Evolutionary conservation across 1,140 invertebrate species (phyloP).

Genomic region (Lordiphosa stackelbergi): DNA sequence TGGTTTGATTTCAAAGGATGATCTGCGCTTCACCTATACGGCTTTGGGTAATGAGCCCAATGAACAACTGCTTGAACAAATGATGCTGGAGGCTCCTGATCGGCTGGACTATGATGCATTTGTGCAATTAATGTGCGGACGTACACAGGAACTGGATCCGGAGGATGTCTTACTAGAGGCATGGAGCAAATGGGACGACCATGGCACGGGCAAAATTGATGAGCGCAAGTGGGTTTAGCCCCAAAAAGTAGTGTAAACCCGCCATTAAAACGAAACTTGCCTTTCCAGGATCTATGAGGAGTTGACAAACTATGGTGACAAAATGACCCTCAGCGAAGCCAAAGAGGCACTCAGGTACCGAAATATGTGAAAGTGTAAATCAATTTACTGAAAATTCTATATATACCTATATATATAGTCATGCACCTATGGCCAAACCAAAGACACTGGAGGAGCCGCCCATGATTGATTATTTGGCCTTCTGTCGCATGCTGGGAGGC

Average conservation of each 20-base stretch:
- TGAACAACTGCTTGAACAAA: constrained; percentile 79
- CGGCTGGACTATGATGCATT: constrained; percentile 82
- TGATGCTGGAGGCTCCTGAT: constrained; percentile 80
- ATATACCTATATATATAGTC: constrained; percentile 47
- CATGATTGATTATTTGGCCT: constrained; percentile 81
- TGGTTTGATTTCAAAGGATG: constrained; percentile 80
- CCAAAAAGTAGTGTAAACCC: neutral
- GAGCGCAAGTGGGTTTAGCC: constrained; percentile 79
- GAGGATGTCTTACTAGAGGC: constrained; percentile 81
- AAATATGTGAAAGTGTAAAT: too few species aligned
- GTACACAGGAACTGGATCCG: constrained; percentile 80
- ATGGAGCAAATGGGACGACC: constrained; percentile 81
- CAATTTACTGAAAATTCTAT: too few species aligned
- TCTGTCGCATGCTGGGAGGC: constrained; percentile 81
- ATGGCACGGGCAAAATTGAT: constrained; percentile 80
- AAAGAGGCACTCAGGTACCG: constrained; percentile 78
- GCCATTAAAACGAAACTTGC: neutral
- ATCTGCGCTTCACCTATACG: constrained; percentile 80
- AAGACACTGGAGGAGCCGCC: constrained; percentile 76
- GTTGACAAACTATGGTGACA: constrained; percentile 80
- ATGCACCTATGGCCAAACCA: constrained; percentile 79
- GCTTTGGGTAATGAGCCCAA: constrained; percentile 79
- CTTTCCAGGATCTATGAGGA: constrained; percentile 80
- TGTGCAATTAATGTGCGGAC: constrained; percentile 80
- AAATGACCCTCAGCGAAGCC: constrained; percentile 80